Evolutionary conservation across 2,113 vertebrate genomes (phyloP).

Genomic region (Sylvia atricapilla): DNA sequence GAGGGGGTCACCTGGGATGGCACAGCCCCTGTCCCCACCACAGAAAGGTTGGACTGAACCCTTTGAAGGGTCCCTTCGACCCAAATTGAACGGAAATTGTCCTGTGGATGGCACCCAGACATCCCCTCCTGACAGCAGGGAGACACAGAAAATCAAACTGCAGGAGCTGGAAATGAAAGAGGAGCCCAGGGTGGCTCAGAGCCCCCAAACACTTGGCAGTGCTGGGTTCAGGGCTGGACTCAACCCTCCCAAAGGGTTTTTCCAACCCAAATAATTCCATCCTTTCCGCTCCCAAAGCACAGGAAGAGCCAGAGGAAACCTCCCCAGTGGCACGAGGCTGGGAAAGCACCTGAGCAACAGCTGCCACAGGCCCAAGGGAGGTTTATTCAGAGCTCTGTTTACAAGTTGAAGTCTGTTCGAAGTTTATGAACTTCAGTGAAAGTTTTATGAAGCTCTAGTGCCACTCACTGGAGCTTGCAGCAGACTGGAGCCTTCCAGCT

Average conservation of each 20-base stretch:
- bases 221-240: background rate
- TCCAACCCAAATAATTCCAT: background rate
- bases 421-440: background rate
- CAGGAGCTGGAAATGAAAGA: fast-evolving
- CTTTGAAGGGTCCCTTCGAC: background rate
- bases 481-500: background rate
- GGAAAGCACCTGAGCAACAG: background rate
- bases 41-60: background rate
- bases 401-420: fast-evolving
- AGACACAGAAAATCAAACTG: background rate
- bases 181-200: background rate
- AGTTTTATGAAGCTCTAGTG: background rate
- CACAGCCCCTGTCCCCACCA: background rate
- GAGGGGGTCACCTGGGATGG: background rate
- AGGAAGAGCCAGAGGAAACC: background rate
- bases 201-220: fast-evolving
- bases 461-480: background rate
- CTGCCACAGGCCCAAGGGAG: fast-evolving
- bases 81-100: background rate
- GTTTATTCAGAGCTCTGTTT: background rate
- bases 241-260: background rate
- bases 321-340: fast-evolving
- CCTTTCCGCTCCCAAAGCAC: background rate
- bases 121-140: fast-evolving
- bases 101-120: background rate